These are phyloP conservation scores for Morone saxatilis DNA, from an alignment of 2,113 vertebrate genomes.

Conservation along the genomic window DNA sequence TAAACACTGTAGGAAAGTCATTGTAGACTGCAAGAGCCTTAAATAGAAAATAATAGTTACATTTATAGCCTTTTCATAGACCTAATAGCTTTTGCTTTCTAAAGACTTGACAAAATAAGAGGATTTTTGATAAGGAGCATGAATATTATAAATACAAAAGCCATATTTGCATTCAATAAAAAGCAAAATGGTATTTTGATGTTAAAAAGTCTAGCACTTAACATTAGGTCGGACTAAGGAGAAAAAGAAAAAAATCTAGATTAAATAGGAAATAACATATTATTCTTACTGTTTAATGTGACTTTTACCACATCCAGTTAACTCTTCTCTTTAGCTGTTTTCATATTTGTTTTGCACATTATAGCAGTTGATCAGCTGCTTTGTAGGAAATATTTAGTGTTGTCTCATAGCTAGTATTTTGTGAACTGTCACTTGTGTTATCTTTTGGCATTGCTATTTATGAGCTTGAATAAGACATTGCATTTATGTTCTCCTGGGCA, in stretches of 20 bases:
- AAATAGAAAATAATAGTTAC: background rate
- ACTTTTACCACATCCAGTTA: too few species aligned
- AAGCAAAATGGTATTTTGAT: background rate
- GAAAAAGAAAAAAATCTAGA: background rate
- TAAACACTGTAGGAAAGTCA: too few species aligned
- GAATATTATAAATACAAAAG: too few species aligned
- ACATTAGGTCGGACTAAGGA: background rate
- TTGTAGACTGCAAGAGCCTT: too few species aligned
- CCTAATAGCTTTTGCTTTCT: background rate
- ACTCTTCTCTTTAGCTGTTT: too few species aligned
- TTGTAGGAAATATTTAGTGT: too few species aligned
- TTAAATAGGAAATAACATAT: background rate
- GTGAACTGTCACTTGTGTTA: background rate
- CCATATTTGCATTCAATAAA: background rate
- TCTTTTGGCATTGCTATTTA: background rate
- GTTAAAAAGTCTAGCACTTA: background rate
- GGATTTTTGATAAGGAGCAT: background rate
- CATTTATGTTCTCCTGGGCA: background rate
- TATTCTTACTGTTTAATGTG: too few species aligned
- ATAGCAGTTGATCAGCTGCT: too few species aligned
- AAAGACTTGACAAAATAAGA: background rate
- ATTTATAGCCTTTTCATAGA: background rate
- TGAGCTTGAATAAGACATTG: background rate
- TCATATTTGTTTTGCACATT: background rate
- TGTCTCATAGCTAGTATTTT: background rate